phyloP scores from a whole-genome alignment of 2,888 invertebrate species.

The Mesorhabditis spiculigera region DNA sequence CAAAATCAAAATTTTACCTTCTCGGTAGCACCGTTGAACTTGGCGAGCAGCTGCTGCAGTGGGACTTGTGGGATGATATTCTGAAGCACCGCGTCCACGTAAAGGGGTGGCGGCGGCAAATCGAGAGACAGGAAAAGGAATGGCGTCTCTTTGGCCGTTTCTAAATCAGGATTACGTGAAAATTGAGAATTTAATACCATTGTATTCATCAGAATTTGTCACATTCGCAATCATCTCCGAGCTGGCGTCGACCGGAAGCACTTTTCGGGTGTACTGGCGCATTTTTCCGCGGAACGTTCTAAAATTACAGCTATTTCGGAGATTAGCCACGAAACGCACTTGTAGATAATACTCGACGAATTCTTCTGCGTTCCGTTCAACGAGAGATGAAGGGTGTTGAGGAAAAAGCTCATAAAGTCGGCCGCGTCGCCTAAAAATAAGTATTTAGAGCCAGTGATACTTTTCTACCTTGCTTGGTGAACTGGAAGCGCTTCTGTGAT shows the following conservation, averaged over 20 bases:
- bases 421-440: slow-evolving; percentile 80
- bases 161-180: slow-evolving; percentile 58
- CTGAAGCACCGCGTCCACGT: slow-evolving; percentile 93
- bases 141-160: slow-evolving; percentile 81
- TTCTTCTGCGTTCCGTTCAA: slow-evolving; percentile 80
- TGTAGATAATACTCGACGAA: slow-evolving; percentile 74
- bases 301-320: slow-evolving; percentile 9
- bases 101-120: slow-evolving; percentile 90
- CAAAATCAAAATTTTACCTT: slow-evolving; percentile 63
- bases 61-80: slow-evolving; percentile 94
- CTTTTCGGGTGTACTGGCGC: slow-evolving; percentile 74
- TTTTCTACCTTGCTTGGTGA: slow-evolving; percentile 83
- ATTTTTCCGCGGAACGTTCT: slow-evolving; percentile 74
- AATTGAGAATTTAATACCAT: slow-evolving; percentile 1
- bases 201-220: background rate
- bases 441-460: background rate
- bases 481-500: slow-evolving; percentile 97
- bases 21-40: slow-evolving; percentile 90
- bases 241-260: slow-evolving; percentile 78
- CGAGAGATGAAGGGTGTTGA: slow-evolving; percentile 90
- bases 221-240: slow-evolving; percentile 30
- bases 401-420: slow-evolving; percentile 94
- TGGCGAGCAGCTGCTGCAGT: slow-evolving; percentile 83
- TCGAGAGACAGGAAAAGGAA: slow-evolving; percentile 96
- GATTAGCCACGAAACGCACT: slow-evolving; percentile 58